Conservation (phyloP, 2,888 invertebrate genomes). For the Zootermopsis nevadensis region DNA sequence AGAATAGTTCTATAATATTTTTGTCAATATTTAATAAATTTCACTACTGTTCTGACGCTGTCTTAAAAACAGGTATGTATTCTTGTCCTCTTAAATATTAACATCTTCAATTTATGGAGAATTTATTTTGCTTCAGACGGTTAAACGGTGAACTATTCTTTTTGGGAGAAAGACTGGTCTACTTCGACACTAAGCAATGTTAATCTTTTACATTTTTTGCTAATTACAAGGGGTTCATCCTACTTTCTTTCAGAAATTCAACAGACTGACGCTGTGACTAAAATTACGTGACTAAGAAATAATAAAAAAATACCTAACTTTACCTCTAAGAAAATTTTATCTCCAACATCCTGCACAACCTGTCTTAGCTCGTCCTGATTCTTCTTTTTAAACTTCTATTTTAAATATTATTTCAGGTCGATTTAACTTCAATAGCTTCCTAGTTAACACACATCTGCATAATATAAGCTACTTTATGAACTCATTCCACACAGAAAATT, state of each 20-base stretch:
- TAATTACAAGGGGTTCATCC: background rate
- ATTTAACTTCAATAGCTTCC: background rate
- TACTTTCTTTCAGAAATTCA: background rate
- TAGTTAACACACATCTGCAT: background rate
- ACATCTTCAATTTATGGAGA: too few species aligned
- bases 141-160: too few species aligned
- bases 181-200: too few species aligned
- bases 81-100: too few species aligned
- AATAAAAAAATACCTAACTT: background rate
- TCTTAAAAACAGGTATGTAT: too few species aligned
- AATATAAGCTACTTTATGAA: background rate
- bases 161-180: too few species aligned
- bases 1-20: too few species aligned
- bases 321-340: background rate
- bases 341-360: background rate
- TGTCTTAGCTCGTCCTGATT: background rate
- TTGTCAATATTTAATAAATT: too few species aligned
- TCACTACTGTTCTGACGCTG: too few species aligned
- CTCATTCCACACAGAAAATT: background rate
- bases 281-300: background rate
- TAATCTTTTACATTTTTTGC: background rate
- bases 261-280: background rate
- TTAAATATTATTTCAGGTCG: constrained; percentile 1
- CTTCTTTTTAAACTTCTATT: background rate
- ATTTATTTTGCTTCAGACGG: too few species aligned